These are phyloP conservation scores for Orthosia incerta DNA, from an alignment of 2,888 invertebrate species.

Conservation along the genomic window DNA sequence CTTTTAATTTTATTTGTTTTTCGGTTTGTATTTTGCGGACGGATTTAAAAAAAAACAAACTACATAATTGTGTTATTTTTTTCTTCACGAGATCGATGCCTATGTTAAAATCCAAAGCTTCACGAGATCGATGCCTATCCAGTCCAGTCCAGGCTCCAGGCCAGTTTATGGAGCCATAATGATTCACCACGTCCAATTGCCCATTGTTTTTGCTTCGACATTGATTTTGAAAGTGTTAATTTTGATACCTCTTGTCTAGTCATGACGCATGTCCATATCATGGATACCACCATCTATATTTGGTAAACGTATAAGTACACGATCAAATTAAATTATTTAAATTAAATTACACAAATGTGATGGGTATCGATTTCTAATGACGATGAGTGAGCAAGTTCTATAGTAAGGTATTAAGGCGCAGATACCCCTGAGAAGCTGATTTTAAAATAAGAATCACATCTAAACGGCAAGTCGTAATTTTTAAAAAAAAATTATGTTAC, in stretches of 20 bases:
- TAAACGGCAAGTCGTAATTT: too few relatives aligned
- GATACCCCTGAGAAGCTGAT: too few relatives aligned
- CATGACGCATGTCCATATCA: constrained; percentile 5
- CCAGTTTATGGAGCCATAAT: neutral
- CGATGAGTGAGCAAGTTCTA: too few relatives aligned
- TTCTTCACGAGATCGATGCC: neutral
- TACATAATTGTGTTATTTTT: neutral
- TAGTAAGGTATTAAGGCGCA: too few relatives aligned
- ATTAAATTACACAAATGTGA: too few relatives aligned
- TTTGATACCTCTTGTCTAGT: neutral
- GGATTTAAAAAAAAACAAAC: neutral
- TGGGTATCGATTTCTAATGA: too few relatives aligned
- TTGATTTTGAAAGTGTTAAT: constrained; percentile 7
- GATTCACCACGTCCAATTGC: constrained; percentile 2
- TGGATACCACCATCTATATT: too few relatives aligned
- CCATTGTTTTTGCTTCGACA: neutral
- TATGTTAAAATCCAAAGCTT: constrained; percentile 1
- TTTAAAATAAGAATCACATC: too few relatives aligned
- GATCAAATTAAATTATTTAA: too few relatives aligned
- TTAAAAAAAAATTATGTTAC: too few relatives aligned
- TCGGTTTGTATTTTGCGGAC: too few relatives aligned
- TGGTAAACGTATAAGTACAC: neutral
- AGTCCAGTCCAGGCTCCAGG: too few relatives aligned
- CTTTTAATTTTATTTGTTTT: neutral
- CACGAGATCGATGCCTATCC: neutral